Evolutionary conservation across 2,113 vertebrate genomes (phyloP).

Genomic region (Anoplopoma fimbria): DNA sequence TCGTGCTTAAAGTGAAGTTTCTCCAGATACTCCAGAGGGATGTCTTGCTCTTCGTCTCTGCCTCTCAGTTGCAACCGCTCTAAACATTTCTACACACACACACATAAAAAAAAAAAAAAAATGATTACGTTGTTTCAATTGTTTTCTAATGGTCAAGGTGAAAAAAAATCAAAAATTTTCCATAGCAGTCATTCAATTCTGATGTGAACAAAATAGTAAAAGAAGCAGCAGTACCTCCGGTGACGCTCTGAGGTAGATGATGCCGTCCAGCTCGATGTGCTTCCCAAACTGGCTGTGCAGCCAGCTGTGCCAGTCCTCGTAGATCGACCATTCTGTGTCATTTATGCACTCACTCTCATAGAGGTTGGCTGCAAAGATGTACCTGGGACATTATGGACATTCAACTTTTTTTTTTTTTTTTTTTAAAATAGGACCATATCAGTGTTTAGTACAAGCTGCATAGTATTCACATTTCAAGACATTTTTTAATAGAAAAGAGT

Average conservation of each 20-base stretch:
- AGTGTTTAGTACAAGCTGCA: neutral
- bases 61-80: constrained; percentile 90
- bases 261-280: constrained; percentile 90
- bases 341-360: constrained; percentile 94
- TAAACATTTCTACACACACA: constrained; percentile 87
- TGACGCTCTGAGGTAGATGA: constrained; percentile 93
- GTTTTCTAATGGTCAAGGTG: too few relatives aligned
- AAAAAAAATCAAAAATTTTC: neutral
- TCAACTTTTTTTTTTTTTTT: neutral
- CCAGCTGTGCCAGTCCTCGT: constrained; percentile 97
- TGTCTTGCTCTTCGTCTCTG: constrained; percentile 92
- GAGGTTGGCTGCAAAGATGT: constrained; percentile 94
- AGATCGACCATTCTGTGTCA: constrained; percentile 94
- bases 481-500: neutral
- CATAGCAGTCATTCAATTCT: neutral
- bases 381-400: constrained; percentile 77
- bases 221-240: constrained; percentile 85
- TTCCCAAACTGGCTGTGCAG: constrained; percentile 91
- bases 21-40: constrained; percentile 94
- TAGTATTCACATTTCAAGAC: neutral
- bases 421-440: neutral
- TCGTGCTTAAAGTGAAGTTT: constrained; percentile 96
- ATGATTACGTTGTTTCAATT: neutral
- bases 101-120: neutral
- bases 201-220: too few relatives aligned